Evolutionary conservation across 2,797 vertebrate species (phyloP).

Genomic region (Hybognathus amarus): DNA sequence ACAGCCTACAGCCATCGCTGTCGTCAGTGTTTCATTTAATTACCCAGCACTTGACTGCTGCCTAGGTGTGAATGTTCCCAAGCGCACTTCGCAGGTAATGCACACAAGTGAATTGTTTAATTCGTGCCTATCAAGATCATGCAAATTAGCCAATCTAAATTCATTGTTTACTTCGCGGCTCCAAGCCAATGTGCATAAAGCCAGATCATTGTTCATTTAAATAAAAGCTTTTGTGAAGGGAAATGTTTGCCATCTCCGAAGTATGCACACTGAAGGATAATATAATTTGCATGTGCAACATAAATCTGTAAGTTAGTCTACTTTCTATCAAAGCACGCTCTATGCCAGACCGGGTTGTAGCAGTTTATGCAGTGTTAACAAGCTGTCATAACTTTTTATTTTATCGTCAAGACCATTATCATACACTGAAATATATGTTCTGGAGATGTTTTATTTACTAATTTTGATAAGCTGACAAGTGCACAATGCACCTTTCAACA

Average conservation of each 20-base stretch:
- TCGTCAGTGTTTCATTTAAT: conserved; percentile 44
- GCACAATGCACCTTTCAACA: conserved; percentile 18
- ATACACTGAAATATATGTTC: background rate
- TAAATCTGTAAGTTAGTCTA: background rate
- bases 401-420: background rate
- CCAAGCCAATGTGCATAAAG: background rate
- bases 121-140: conserved; percentile 18
- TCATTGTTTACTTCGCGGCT: conserved; percentile 22
- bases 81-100: conserved; percentile 39
- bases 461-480: conserved; percentile 26
- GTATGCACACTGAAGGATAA: background rate
- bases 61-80: conserved; percentile 41
- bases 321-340: background rate
- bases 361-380: background rate
- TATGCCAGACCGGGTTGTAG: too few species aligned
- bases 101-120: conserved; percentile 24
- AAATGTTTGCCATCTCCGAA: background rate
- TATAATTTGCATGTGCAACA: background rate
- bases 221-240: conserved; percentile 23
- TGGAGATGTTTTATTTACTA: background rate
- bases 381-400: background rate
- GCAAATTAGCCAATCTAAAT: conserved; percentile 26
- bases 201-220: conserved; percentile 13
- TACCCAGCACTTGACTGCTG: conserved; percentile 41
- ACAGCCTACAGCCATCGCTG: conserved; percentile 34